Conservation (phyloP, 1,140 invertebrate species). For the Chrysoperla carnea region DNA sequence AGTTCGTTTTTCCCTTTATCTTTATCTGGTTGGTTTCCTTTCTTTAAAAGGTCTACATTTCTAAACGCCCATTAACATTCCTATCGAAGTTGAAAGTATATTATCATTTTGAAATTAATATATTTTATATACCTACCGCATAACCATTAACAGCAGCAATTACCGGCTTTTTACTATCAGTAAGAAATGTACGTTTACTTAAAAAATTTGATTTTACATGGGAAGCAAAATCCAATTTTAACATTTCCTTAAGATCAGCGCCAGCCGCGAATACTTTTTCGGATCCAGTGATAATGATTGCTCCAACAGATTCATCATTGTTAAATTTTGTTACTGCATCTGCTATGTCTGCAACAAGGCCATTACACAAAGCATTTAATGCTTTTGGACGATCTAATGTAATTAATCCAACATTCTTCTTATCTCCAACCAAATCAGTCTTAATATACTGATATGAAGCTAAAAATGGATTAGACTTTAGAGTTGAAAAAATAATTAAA, state of each 20-base stretch:
- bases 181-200: constrained; percentile 58
- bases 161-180: constrained; percentile 70
- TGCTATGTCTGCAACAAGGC: constrained; percentile 72
- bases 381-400: constrained; percentile 87
- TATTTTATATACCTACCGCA: constrained; percentile 46
- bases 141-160: constrained; percentile 98
- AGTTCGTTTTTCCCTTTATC: no score
- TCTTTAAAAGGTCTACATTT: no score
- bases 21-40: no score
- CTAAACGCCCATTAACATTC: no score
- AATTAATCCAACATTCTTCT: constrained; percentile 82
- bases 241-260: constrained; percentile 97
- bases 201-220: constrained; percentile 61
- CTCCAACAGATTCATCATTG: constrained; percentile 55
- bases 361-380: constrained; percentile 84
- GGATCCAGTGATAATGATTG: constrained; percentile 83
- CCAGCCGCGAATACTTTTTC: constrained; percentile 96
- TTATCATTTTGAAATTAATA: no score
- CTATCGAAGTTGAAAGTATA: no score
- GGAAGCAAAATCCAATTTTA: constrained; percentile 53
- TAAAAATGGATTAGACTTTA: constrained; percentile 6
- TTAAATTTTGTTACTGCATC: constrained; percentile 60
- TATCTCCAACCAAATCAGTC: constrained; percentile 62
- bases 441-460: constrained; percentile 57
- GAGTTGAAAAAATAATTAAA: no score